A percentile compares a stretch with the other conserved stretches of the same genome.
Conservation (phyloP, 92 coral and sea anemone genomes). For the Pocillopora meandrina region DNA sequence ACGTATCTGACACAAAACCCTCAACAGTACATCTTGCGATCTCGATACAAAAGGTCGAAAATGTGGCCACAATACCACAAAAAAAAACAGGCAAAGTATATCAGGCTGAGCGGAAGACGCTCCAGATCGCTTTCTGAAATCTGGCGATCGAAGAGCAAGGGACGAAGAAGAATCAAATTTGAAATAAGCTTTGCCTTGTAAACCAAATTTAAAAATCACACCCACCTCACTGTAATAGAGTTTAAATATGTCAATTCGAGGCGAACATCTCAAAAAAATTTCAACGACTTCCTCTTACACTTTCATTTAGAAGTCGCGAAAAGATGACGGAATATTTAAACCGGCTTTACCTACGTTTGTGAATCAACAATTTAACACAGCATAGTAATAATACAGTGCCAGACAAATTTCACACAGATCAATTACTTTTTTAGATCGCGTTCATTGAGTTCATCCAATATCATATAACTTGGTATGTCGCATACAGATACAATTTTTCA, state of each 20-base stretch:
- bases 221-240: background rate
- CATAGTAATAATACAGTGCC: background rate
- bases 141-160: background rate
- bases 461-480: background rate
- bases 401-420: background rate
- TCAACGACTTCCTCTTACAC: background rate
- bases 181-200: background rate
- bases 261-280: background rate
- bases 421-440: background rate
- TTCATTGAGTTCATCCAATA: background rate
- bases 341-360: background rate
- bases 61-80: background rate
- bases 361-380: background rate
- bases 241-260: background rate
- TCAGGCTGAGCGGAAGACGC: background rate
- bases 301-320: background rate
- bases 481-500: background rate
- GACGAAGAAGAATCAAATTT: background rate
- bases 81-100: background rate
- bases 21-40: background rate
- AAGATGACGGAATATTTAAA: background rate
- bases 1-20: too few relatives aligned
- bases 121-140: background rate
- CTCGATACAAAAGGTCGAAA: background rate
- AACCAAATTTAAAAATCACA: background rate